A percentile compares a stretch with the other conserved stretches of the same genome.
These are phyloP conservation scores for Pyrrhura leucotis DNA, from an alignment of 2,797 vertebrate species.

Conservation along the genomic window DNA sequence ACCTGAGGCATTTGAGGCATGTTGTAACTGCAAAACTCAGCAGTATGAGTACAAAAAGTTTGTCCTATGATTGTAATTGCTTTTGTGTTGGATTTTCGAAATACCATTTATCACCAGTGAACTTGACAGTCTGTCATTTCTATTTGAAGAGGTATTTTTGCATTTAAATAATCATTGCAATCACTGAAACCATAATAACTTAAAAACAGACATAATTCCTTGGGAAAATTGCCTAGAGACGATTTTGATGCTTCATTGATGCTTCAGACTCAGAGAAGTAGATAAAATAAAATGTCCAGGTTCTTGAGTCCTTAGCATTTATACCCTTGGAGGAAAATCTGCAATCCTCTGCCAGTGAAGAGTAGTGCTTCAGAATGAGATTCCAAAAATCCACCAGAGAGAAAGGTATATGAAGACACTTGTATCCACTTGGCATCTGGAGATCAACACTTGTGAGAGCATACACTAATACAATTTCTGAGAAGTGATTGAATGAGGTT, in stretches of 20 bases:
- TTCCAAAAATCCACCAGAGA: background rate
- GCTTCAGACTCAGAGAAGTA: background rate
- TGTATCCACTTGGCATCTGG: background rate
- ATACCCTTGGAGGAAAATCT: background rate
- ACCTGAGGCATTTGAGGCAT: background rate
- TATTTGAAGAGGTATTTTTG: background rate
- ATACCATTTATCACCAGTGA: background rate
- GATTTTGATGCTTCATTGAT: background rate
- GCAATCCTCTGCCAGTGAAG: background rate
- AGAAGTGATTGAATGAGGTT: background rate
- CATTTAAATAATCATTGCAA: background rate
- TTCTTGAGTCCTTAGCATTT: background rate
- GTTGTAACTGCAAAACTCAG: background rate
- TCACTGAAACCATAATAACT: background rate
- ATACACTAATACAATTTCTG: background rate
- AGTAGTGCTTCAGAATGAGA: background rate
- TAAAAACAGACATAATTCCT: background rate
- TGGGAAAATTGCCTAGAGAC: background rate
- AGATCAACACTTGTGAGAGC: background rate
- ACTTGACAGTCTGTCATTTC: background rate
- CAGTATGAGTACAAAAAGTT: background rate
- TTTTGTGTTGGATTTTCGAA: conserved; percentile 2
- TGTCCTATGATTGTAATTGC: background rate
- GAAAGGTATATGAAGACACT: background rate
- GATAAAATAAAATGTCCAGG: background rate